These are phyloP conservation scores for Axis porcinus DNA, from an alignment of 2,113 vertebrate species.

Conservation along the genomic window DNA sequence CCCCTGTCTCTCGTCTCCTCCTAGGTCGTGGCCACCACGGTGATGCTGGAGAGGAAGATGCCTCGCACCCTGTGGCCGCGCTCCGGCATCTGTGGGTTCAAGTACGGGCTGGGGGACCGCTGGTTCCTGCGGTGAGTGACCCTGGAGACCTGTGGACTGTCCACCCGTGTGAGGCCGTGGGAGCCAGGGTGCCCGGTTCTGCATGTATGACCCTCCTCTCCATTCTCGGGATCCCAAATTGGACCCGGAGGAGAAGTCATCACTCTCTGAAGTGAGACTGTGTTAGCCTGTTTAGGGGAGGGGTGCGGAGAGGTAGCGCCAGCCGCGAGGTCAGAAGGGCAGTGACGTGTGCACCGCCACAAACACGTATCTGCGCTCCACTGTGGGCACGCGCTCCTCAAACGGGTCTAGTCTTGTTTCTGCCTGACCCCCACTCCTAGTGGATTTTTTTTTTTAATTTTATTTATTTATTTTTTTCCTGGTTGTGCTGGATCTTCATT, in stretches of 20 bases:
- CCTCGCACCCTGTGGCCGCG: conserved; percentile 93
- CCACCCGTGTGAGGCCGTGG: accelerated
- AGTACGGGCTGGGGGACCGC: conserved; percentile 88
- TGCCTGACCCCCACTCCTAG: background rate
- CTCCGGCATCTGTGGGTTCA: conserved; percentile 87
- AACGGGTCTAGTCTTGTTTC: background rate
- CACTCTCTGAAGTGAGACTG: background rate
- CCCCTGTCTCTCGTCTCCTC: background rate
- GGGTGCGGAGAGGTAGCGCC: background rate
- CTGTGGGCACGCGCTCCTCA: too few relatives aligned
- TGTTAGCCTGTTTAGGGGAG: background rate
- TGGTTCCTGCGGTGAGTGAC: conserved; percentile 92
- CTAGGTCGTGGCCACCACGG: conserved; percentile 93
- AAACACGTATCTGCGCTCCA: accelerated
- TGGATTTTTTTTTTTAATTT: background rate
- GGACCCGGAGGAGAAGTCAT: background rate
- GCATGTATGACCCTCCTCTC: background rate
- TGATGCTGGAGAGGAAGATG: conserved; percentile 93
- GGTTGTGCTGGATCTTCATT: background rate
- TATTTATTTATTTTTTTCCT: background rate
- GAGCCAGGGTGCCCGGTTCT: background rate
- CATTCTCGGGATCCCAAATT: background rate
- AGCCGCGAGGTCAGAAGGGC: background rate
- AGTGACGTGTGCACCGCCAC: accelerated
- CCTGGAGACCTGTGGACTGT: background rate